Conservation (phyloP, 2,113 vertebrate species). For the Aspiorhynchus laticeps region DNA sequence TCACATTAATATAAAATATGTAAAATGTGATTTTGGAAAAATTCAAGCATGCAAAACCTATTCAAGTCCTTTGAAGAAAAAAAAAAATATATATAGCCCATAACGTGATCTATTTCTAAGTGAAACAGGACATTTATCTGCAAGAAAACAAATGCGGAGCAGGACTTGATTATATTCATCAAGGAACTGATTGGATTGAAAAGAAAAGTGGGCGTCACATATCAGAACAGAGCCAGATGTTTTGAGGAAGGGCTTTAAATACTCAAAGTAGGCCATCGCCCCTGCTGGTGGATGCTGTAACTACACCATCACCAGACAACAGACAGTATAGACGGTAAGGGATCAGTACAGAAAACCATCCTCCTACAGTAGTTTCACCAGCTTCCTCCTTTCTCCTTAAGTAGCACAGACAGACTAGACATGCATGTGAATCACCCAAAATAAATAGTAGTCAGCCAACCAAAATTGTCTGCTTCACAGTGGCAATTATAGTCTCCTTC, state of each 20-base stretch:
- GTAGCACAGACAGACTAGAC: constrained; percentile 3
- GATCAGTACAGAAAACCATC: background rate
- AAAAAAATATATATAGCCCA: background rate
- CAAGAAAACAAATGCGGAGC: background rate
- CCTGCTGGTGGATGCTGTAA: background rate
- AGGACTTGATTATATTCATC: background rate
- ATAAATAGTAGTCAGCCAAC: background rate
- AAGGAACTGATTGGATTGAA: background rate
- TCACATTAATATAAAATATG: background rate
- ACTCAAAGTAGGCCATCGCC: background rate
- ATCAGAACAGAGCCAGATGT: background rate
- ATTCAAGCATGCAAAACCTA: background rate
- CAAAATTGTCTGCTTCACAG: constrained; percentile 28
- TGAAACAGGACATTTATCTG: background rate
- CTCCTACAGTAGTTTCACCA: background rate
- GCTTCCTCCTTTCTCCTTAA: background rate
- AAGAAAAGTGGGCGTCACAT: background rate
- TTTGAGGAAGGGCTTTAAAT: background rate
- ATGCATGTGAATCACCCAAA: constrained; percentile 10
- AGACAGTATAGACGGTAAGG: background rate
- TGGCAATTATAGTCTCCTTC: background rate
- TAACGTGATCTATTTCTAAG: background rate
- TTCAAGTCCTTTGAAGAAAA: no score
- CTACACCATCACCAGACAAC: background rate
- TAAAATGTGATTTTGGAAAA: no score